Percentiles rank a stretch among this genome's conserved stretches.
Evolutionary conservation across 2,113 vertebrate species (phyloP).

Genomic region (Nibea albiflora): DNA sequence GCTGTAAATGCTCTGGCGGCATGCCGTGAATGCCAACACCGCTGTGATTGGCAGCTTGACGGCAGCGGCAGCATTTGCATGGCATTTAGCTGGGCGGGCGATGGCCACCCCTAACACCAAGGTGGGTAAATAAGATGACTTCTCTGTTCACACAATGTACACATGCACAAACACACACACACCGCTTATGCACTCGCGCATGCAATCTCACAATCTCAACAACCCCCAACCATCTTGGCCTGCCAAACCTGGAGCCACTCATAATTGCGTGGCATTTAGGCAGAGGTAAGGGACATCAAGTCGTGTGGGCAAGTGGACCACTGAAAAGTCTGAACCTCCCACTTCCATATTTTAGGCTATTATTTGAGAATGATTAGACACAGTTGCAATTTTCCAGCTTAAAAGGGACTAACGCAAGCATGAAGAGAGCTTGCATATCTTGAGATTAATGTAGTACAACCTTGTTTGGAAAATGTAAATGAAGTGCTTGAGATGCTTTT

Average conservation of each 20-base stretch:
- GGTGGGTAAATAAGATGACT: constrained; percentile 97
- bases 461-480: not conserved
- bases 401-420: constrained; percentile 1
- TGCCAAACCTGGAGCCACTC: constrained; percentile 77
- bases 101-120: constrained; percentile 88
- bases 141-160: constrained; percentile 84
- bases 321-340: constrained; percentile 63
- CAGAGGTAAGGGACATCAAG: constrained; percentile 60
- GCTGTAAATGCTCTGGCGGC: constrained; percentile 97
- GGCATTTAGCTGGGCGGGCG: constrained; percentile 96
- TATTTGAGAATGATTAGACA: constrained; percentile 56
- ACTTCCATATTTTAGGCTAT: constrained; percentile 30
- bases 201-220: constrained; percentile 71
- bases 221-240: constrained; percentile 88
- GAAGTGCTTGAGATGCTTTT: too few relatives aligned
- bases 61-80: constrained; percentile 97
- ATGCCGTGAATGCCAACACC: constrained; percentile 95
- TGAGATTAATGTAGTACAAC: not conserved
- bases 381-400: constrained; percentile 34
- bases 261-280: constrained; percentile 99
- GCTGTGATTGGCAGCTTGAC: constrained; percentile 95
- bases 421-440: not conserved
- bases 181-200: constrained; percentile 54
- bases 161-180: constrained; percentile 61
- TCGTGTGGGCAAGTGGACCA: constrained; percentile 50